Base-by-base conservation (phyloP, 2,113 vertebrate genomes). In the Romanogobio albipinnatus region DNA sequence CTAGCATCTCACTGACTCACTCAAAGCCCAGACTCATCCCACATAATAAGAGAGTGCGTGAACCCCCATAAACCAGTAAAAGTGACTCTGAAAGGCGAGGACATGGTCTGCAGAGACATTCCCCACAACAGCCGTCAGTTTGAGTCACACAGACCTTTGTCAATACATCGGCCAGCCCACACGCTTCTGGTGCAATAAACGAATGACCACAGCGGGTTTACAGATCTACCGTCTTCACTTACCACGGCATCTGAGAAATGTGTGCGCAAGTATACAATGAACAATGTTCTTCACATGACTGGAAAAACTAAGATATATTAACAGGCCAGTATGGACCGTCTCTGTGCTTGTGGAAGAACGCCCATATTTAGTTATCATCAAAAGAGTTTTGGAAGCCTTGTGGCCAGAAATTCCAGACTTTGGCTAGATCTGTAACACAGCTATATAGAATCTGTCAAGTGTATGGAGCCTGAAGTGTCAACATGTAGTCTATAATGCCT, bases 401-500 rank as follows among this genome's bases (percentile, higher is more conserved):
- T 36, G 49, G 45, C 36, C 81, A 53, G 73, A 77, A 74, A 78
- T 62, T 70, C 43, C 26, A 81, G 15, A 66, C 53, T 24, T 79
- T 3, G 45, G 9, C 36, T 47, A 62, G 77, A 75, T 51, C 11
- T 51, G 74, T 39, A 73, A 79, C 70, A 82, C 64, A 83, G 13
- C 51, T 51, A 26, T 64, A 47, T 45, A 62, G 29, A 59, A 43
- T 43, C 19, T 53, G 88, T 89, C 88, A 87, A 33, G 86, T 85
- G 86, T 89, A 87, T 71, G 62, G 45, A 85, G 79, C 58, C 59
- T 75, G 26, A 47, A 87, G 84, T 76, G 56, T 71, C 56, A 84
- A 66, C 80, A 89, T 87, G 84, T 82, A 88, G 88, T 89, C 89
- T 88, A 88, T 64, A 91, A 89, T 91, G 91, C 88, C 90, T 91